A percentile compares a stretch with the other conserved stretches of the same genome.
These are phyloP conservation scores for Drosophila meridiana DNA, from an alignment of 2,888 invertebrate species.

Conservation along the genomic window DNA sequence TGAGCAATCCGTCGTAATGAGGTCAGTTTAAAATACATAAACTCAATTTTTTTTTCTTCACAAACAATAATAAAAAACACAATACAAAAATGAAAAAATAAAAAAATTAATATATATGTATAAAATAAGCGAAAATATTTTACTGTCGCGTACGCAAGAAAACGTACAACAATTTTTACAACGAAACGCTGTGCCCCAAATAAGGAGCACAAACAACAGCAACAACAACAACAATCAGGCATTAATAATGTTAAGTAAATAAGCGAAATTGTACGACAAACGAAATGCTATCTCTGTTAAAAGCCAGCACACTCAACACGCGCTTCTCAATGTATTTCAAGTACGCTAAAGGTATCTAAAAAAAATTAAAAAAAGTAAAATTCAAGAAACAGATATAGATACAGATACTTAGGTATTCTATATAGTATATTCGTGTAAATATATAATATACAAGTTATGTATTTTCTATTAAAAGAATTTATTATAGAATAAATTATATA, in stretches of 20 bases:
- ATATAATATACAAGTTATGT: background rate
- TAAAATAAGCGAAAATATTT: conserved; percentile 53
- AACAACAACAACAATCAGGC: conserved; percentile 27
- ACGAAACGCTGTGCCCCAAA: conserved; percentile 60
- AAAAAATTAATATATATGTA: background rate
- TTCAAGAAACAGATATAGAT: background rate
- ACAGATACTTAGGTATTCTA: background rate
- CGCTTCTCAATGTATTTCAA: conserved; percentile 32
- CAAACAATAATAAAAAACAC: conserved; percentile 43
- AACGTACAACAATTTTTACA: conserved; percentile 61
- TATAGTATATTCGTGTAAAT: background rate
- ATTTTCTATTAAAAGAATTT: too few species aligned
- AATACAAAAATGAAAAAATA: conserved; percentile 2
- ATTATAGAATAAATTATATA: too few species aligned
- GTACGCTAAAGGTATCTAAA: conserved; percentile 6
- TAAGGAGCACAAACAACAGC: conserved; percentile 52
- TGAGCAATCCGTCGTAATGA: conserved; percentile 55
- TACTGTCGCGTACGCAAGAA: conserved; percentile 75
- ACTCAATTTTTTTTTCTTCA: conserved; percentile 56
- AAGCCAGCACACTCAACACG: conserved; percentile 11
- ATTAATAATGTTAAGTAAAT: conserved; percentile 71
- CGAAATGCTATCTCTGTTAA: conserved; percentile 33
- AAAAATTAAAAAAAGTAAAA: background rate
- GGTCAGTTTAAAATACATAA: conserved; percentile 74
- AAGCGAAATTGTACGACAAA: conserved; percentile 43